Evolutionary conservation across 2,113 vertebrate species (phyloP).

Genomic region (Climacteris rufus): DNA sequence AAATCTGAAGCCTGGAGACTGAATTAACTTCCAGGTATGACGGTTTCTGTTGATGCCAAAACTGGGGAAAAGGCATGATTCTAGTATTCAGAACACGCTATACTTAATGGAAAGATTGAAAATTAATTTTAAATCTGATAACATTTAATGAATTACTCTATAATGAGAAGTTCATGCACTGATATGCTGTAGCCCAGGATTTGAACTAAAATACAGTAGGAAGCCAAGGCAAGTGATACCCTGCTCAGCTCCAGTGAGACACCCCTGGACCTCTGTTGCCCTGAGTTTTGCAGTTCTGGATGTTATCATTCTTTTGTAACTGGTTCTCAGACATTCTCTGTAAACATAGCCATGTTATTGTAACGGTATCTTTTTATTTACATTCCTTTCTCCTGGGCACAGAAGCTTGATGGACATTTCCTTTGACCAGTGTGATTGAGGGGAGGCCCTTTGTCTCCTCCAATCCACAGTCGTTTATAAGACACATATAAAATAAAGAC

Average conservation of each 20-base stretch:
- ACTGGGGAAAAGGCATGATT: neutral
- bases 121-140: neutral
- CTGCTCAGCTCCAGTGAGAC: neutral
- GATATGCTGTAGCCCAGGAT: neutral
- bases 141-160: neutral
- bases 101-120: neutral
- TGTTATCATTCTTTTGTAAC: too few species aligned
- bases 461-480: too few species aligned
- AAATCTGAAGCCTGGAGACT: neutral
- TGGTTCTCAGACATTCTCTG: too few species aligned
- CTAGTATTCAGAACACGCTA: neutral
- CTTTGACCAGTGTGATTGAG: too few species aligned
- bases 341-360: too few species aligned
- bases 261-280: neutral
- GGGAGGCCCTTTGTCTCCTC: too few species aligned
- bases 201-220: neutral
- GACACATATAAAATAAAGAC: too few species aligned
- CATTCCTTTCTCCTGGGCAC: too few species aligned
- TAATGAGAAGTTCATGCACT: neutral
- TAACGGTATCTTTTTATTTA: too few species aligned
- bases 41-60: neutral
- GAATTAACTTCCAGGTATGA: neutral
- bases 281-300: too few species aligned
- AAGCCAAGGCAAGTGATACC: neutral
- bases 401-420: too few species aligned